phyloP scores from a whole-genome alignment of 2,797 vertebrate genomes.

The Apogon talboti region DNA sequence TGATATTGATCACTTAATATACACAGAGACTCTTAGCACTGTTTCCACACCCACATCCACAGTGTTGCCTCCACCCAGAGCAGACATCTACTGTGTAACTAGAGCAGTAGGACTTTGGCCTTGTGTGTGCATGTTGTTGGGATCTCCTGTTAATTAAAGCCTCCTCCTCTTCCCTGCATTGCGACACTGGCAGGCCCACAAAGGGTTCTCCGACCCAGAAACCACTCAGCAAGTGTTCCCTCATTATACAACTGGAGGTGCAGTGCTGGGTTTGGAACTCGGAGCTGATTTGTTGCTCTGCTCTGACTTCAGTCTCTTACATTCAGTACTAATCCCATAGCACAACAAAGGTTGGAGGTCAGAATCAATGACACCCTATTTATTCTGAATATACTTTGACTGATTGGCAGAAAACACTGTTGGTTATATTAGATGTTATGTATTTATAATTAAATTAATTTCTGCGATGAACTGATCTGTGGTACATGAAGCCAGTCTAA shows the following conservation, averaged over 20 bases:
- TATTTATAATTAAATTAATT: no score
- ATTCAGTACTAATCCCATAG: background rate
- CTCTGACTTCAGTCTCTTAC: background rate
- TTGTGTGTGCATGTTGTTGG: slow-evolving; percentile 26
- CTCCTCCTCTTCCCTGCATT: slow-evolving; percentile 71
- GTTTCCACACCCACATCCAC: background rate
- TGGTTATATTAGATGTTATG: no score
- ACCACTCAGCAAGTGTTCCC: slow-evolving; percentile 61
- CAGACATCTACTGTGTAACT: slow-evolving; percentile 21
- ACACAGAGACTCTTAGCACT: background rate
- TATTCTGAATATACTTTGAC: no score
- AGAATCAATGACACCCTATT: no score
- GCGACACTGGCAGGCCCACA: slow-evolving; percentile 74
- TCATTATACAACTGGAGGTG: slow-evolving; percentile 50
- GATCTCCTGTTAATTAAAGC: slow-evolving; percentile 56
- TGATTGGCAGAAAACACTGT: no score
- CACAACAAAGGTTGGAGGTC: no score
- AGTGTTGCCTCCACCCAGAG: background rate
- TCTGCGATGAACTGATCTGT: no score
- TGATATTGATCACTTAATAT: slow-evolving; percentile 31
- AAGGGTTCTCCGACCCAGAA: slow-evolving; percentile 66
- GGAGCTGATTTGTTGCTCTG: background rate
- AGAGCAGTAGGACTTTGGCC: slow-evolving; percentile 46
- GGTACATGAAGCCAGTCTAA: no score
- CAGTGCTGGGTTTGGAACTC: slow-evolving; percentile 19